phyloP scores from a whole-genome alignment of 2,797 vertebrate species.

The Passerculus sandwichensis region DNA sequence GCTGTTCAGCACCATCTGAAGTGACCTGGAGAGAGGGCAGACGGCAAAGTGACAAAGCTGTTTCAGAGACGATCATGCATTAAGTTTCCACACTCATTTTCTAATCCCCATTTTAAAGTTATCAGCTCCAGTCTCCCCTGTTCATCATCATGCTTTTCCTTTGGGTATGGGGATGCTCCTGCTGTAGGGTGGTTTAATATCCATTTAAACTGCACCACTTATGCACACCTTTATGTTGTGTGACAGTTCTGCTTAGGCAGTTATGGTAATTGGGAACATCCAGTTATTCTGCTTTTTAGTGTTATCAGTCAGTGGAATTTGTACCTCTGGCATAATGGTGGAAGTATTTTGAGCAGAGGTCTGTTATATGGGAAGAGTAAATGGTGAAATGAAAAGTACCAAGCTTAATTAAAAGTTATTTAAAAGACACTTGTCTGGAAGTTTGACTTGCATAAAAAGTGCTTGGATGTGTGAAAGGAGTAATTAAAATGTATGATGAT shows the following conservation, averaged over 20 bases:
- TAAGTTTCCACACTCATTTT: background rate
- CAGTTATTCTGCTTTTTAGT: constrained; percentile 3
- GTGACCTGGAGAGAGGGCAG: background rate
- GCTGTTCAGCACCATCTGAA: background rate
- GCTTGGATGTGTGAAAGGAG: constrained; percentile 32
- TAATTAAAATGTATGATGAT: constrained; percentile 8
- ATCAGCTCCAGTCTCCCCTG: background rate
- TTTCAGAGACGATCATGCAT: background rate
- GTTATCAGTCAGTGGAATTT: background rate
- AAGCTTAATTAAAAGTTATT: constrained; percentile 47
- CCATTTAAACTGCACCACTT: background rate
- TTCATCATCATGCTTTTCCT: background rate
- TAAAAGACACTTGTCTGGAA: constrained; percentile 36
- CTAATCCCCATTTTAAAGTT: background rate
- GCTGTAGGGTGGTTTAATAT: background rate
- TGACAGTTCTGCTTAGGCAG: constrained; percentile 51
- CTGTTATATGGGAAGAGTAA: constrained; percentile 38
- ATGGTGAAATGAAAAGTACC: constrained; percentile 52
- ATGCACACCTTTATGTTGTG: constrained; percentile 1
- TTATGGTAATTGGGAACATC: background rate
- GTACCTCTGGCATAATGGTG: constrained; percentile 2
- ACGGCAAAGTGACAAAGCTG: background rate
- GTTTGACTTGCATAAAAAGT: constrained; percentile 14
- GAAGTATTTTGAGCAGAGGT: constrained; percentile 13
- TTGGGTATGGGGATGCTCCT: background rate